A percentile compares a stretch with the other conserved stretches of the same genome.
Conservation (phyloP, 2,888 invertebrate species). For the Drosophila nr. perissopoda region DNA sequence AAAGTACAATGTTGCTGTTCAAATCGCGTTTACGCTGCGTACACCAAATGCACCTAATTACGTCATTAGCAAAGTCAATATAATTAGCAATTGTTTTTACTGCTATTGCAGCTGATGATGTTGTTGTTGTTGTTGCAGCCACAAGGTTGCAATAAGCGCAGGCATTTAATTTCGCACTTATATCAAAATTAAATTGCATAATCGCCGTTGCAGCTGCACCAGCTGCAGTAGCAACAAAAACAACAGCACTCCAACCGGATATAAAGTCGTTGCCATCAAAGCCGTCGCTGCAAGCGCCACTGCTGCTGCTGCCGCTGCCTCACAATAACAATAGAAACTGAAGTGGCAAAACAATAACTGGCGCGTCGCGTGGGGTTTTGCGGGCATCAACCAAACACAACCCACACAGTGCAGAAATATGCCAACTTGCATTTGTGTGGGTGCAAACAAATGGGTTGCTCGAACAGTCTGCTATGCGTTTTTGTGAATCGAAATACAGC, state of each 20-base stretch:
- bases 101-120: slow-evolving; percentile 6
- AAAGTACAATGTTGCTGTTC: slow-evolving; percentile 55
- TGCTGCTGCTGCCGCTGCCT: slow-evolving; percentile 38
- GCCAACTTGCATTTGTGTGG: slow-evolving; percentile 34
- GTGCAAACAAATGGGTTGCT: slow-evolving; percentile 35
- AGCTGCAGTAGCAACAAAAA: slow-evolving; percentile 27
- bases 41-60: slow-evolving; percentile 77
- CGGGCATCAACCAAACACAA: slow-evolving; percentile 62
- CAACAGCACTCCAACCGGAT: slow-evolving; percentile 38
- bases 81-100: slow-evolving; percentile 64
- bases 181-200: slow-evolving; percentile 79
- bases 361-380: slow-evolving; percentile 76
- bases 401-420: slow-evolving; percentile 37
- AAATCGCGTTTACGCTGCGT: slow-evolving; percentile 55
- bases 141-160: slow-evolving; percentile 45
- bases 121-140: slow-evolving; percentile 21
- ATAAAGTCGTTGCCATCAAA: slow-evolving; percentile 68
- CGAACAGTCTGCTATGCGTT: slow-evolving; percentile 17
- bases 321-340: slow-evolving; percentile 79
- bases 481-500: neutral
- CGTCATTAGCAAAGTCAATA: slow-evolving; percentile 83
- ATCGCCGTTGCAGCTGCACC: slow-evolving; percentile 50
- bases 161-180: slow-evolving; percentile 70
- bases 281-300: slow-evolving; percentile 49
- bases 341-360: slow-evolving; percentile 80